Percentiles rank a stretch among this genome's conserved stretches.
These are phyloP conservation scores for Pimephales promelas DNA, from an alignment of 2,113 vertebrate genomes.

Conservation along the genomic window DNA sequence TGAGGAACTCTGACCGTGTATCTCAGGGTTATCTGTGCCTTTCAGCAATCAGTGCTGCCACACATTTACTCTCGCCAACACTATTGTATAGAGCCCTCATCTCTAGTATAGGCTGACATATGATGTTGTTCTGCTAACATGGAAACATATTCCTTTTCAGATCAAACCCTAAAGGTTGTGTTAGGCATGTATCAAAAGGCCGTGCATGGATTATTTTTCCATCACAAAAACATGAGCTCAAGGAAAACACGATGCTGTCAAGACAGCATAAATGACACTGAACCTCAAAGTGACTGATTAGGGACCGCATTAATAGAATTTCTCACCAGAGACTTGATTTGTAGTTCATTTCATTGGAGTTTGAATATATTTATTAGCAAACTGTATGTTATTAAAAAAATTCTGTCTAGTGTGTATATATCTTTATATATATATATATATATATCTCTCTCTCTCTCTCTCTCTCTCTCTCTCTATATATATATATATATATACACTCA, in stretches of 20 bases:
- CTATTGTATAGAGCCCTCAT: constrained; percentile 17
- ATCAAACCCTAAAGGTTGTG: neutral
- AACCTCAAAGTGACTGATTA: neutral
- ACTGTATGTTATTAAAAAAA: no score
- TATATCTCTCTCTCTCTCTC: no score
- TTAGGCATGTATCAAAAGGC: neutral
- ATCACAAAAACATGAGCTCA: neutral
- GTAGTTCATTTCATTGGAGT: neutral
- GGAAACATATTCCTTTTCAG: neutral
- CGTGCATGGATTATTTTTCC: neutral
- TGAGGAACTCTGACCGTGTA: constrained; percentile 57
- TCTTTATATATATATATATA: no score
- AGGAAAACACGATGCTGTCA: neutral
- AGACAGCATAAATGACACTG: neutral
- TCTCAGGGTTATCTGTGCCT: constrained; percentile 65
- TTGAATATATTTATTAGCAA: no score
- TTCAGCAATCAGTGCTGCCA: constrained; percentile 61
- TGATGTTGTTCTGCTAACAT: constrained; percentile 16
- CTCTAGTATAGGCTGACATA: constrained; percentile 28
- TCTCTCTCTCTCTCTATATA: no score
- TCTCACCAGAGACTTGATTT: neutral
- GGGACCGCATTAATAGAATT: neutral
- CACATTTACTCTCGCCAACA: constrained; percentile 51
- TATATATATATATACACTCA: no score
- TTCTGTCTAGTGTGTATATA: no score